Evolutionary conservation across 2,888 invertebrate genomes (phyloP), one percentile per base, ranked within the genome.

Genomic region (Muscina levida): DNA sequence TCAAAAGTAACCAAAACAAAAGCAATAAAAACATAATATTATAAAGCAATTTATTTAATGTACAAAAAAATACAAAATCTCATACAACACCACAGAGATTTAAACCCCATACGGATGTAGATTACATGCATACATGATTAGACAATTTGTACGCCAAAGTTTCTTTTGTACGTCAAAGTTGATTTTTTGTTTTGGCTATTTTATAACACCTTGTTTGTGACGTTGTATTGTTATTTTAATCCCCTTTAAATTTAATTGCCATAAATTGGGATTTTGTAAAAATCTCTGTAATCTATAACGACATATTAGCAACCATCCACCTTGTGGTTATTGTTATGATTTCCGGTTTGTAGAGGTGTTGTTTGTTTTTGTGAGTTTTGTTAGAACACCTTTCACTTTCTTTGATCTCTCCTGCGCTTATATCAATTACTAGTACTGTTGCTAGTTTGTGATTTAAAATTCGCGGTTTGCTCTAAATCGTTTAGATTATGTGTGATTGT

Each of bases 111-210:
- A 22, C 53, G 53, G 53, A 53, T 53, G 53, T 53, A 53, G 37
- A 19, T 59, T 37, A 59, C 37, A 37, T 37, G 39, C 37, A 37
- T 19, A 59, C 11, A 37, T 59, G 3, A 15, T 39, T 59, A 59
- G 59, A 59, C 37, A 59, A 59, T 59, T 59, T 39, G n/a, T 59
- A 59, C 8, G 31, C n/a, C n/a, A n/a, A n/a, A n/a, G n/a, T n/a
- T n/a, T n/a, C n/a, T n/a, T n/a, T n/a, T n/a, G n/a, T n/a, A n/a
- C n/a, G n/a, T n/a, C n/a, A 31, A 5, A 31, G 3, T 31, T 31
- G 31, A 31, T 31, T 3, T 5, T 31, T 31, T 5, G 31, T 31
- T 31, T 31, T 31, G n/a, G 31, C 31, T 31, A n/a, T n/a, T n/a
- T 31, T 31, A 31, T n/a, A 31, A 31, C 31, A 31, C 31, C 3